These are phyloP conservation scores for Graphium colonna DNA, from an alignment of 2,888 invertebrate genomes.

Conservation along the genomic window DNA sequence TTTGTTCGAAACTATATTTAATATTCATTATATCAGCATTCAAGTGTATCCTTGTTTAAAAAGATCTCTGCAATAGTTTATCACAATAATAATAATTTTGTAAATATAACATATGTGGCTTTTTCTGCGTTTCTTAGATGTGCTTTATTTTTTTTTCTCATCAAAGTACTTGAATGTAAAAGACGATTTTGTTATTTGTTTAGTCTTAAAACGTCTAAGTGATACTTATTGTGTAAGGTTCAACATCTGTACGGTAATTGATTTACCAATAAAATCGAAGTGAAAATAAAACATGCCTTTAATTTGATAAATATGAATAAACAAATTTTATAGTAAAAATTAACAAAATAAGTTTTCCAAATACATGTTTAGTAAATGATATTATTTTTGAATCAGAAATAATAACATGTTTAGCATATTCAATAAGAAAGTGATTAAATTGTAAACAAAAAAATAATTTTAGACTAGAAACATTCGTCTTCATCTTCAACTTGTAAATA, in stretches of 20 bases:
- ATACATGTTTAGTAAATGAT: too few relatives aligned
- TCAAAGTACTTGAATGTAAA: constrained; percentile 28
- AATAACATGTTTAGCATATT: neutral
- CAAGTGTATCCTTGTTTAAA: neutral
- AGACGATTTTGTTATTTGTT: constrained; percentile 41
- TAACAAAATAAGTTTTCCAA: too few relatives aligned
- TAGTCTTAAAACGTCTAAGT: constrained; percentile 33
- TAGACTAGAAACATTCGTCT: too few relatives aligned
- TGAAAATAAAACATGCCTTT: constrained; percentile 27
- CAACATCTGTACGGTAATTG: constrained; percentile 44
- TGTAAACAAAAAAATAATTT: too few relatives aligned
- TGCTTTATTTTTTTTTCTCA: constrained; percentile 15
- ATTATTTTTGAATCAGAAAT: neutral
- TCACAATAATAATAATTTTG: constrained; percentile 19
- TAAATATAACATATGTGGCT: constrained; percentile 29
- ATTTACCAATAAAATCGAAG: constrained; percentile 49
- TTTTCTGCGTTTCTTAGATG: constrained; percentile 1
- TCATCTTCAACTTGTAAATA: too few relatives aligned
- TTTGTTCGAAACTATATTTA: too few relatives aligned
- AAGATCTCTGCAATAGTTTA: neutral
- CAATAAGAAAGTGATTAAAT: neutral
- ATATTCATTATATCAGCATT: too few relatives aligned
- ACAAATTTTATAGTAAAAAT: neutral
- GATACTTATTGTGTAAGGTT: constrained; percentile 40
- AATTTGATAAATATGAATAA: neutral